These are phyloP conservation scores for Panorpa germanica DNA, from an alignment of 2,888 invertebrate species.

Conservation along the genomic window DNA sequence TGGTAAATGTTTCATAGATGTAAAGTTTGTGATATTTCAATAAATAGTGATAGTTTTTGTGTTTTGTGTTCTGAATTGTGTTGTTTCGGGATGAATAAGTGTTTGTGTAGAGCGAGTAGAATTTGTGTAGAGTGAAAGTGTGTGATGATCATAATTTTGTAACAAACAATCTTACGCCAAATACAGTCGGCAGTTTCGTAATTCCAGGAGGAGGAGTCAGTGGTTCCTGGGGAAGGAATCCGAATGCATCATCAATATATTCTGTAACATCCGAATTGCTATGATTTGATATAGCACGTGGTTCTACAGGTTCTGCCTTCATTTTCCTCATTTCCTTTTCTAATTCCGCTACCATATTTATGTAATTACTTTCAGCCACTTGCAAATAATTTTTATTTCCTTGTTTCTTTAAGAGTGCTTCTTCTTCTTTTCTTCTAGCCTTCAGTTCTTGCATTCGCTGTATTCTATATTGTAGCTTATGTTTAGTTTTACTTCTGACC, in stretches of 20 bases:
- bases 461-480: constrained; percentile 33
- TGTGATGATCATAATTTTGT: too few relatives aligned
- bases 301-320: constrained; percentile 21
- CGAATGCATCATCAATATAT: constrained; percentile 48
- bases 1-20: too few relatives aligned
- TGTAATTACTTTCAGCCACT: constrained; percentile 48
- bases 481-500: constrained; percentile 38
- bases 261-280: constrained; percentile 33
- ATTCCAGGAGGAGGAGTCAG: constrained; percentile 22
- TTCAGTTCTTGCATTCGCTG: constrained; percentile 27
- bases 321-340: constrained; percentile 35
- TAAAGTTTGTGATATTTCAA: too few relatives aligned
- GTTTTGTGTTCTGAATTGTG: too few relatives aligned
- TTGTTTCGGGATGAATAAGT: too few relatives aligned
- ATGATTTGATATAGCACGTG: too few relatives aligned
- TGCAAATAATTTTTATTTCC: constrained; percentile 43
- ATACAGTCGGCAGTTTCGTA: constrained; percentile 31
- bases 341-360: constrained; percentile 44
- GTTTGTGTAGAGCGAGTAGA: too few relatives aligned
- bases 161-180: too few relatives aligned
- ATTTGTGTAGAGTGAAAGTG: too few relatives aligned
- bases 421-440: constrained; percentile 33
- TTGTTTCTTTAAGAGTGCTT: constrained; percentile 35
- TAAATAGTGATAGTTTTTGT: too few relatives aligned
- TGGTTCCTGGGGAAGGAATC: constrained; percentile 39